A percentile compares a stretch with the other conserved stretches of the same genome.
phyloP scores from a whole-genome alignment of 1,140 invertebrate species.

The Ruditapes philippinarum region DNA sequence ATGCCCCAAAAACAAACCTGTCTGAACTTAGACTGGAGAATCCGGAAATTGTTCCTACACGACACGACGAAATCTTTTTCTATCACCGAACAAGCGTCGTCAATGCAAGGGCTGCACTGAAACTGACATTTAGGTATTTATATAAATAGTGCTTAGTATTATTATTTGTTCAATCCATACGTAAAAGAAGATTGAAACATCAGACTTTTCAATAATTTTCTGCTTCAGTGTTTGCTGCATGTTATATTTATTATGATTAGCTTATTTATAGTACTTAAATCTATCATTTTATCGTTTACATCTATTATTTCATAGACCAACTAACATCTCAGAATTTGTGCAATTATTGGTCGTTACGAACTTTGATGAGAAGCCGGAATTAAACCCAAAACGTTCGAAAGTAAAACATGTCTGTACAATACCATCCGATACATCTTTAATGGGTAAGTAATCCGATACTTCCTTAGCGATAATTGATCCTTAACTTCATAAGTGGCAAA shows the following conservation, averaged over 20 bases:
- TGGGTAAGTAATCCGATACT: slow-evolving; percentile 16
- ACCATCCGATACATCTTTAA: slow-evolving; percentile 38
- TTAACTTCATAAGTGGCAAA: too few species aligned
- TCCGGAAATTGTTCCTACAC: slow-evolving; percentile 56
- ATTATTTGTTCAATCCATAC: too few species aligned
- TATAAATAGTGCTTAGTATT: too few species aligned
- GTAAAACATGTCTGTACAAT: slow-evolving; percentile 46
- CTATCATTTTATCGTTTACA: too few species aligned
- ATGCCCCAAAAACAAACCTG: slow-evolving; percentile 38
- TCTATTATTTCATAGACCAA: slow-evolving; percentile 28
- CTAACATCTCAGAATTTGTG: slow-evolving; percentile 1
- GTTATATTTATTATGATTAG: too few species aligned
- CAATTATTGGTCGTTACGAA: slow-evolving; percentile 77
- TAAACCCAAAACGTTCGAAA: not conserved
- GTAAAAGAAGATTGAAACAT: too few species aligned
- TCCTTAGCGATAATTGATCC: not conserved
- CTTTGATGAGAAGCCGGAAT: slow-evolving; percentile 40
- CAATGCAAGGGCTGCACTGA: slow-evolving; percentile 21
- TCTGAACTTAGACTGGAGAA: slow-evolving; percentile 16
- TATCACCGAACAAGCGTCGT: slow-evolving; percentile 52
- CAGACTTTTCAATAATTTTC: too few species aligned
- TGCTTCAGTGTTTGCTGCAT: too few species aligned
- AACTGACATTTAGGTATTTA: slow-evolving; percentile 52
- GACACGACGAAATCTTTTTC: slow-evolving; percentile 68
- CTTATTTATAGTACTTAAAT: too few species aligned